These are phyloP conservation scores for Asobara japonica DNA, from an alignment of 1,140 invertebrate genomes.

Conservation along the genomic window DNA sequence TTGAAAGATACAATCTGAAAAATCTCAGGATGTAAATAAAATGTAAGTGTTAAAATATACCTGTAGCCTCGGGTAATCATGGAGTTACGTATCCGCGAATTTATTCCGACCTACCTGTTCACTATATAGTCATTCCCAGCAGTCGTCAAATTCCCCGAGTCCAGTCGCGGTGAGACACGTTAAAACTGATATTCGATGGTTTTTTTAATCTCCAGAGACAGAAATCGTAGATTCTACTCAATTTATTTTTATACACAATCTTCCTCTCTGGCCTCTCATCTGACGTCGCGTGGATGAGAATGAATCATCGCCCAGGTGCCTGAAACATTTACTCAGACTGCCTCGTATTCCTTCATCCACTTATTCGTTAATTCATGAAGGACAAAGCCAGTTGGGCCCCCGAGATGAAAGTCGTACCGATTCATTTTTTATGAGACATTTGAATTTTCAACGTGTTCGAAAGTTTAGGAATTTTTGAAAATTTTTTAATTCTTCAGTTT, in stretches of 20 bases:
- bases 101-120: background rate
- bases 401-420: background rate
- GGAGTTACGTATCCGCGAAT: background rate
- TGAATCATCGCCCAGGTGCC: constrained; percentile 39
- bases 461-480: too few relatives aligned
- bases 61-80: background rate
- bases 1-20: background rate
- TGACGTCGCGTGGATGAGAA: constrained; percentile 15
- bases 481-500: background rate
- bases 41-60: constrained; percentile 1
- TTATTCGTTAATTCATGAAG: constrained; percentile 7
- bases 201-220: constrained; percentile 3
- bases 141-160: constrained; percentile 3
- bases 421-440: background rate
- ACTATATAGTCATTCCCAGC: background rate
- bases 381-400: constrained; percentile 1
- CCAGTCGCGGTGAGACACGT: background rate
- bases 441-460: background rate
- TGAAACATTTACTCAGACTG: constrained; percentile 33
- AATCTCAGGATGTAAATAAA: background rate
- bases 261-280: constrained; percentile 4
- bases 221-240: background rate
- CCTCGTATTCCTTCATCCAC: constrained; percentile 14
- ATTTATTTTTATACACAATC: constrained; percentile 1
- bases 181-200: constrained; percentile 1